Percentiles rank a stretch among this genome's conserved stretches.
phyloP scores from a whole-genome alignment of 2,797 vertebrate species.

The Lacerta viridis region DNA sequence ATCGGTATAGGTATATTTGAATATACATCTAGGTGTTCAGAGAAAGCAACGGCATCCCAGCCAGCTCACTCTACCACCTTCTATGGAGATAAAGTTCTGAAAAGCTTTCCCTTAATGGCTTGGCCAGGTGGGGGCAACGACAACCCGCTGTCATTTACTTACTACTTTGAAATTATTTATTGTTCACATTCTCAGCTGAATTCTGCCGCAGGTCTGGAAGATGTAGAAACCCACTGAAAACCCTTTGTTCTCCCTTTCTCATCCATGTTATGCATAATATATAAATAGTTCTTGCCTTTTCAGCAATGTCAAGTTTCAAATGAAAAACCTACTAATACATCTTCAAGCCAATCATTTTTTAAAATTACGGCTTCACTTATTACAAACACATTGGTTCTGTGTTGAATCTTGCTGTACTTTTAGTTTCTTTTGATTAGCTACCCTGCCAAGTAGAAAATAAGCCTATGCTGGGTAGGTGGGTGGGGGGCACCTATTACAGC shows the following conservation, averaged over 20 bases:
- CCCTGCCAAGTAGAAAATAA: background rate
- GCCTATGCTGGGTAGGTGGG: background rate
- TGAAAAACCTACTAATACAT: accelerated
- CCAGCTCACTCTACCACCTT: background rate
- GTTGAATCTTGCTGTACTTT: background rate
- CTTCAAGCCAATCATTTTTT: slow-evolving; percentile 9
- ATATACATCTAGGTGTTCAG: background rate
- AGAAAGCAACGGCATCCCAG: background rate
- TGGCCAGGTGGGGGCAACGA: no score
- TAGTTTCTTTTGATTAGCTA: background rate
- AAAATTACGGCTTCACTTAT: background rate
- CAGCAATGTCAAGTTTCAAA: background rate
- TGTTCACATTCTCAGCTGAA: background rate
- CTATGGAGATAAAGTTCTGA: background rate
- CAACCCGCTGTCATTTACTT: background rate
- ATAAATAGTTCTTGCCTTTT: background rate
- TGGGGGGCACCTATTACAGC: background rate
- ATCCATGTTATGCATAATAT: background rate
- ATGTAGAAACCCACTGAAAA: background rate
- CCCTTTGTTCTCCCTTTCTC: background rate
- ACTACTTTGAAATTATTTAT: background rate
- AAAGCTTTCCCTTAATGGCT: no score
- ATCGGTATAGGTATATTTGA: background rate
- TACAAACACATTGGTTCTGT: background rate
- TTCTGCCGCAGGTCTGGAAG: background rate